Evolutionary conservation across 2,113 vertebrate species (phyloP), one percentile per base, ranked within the genome.

Genomic region (Phalacrocorax pelagicus): DNA sequence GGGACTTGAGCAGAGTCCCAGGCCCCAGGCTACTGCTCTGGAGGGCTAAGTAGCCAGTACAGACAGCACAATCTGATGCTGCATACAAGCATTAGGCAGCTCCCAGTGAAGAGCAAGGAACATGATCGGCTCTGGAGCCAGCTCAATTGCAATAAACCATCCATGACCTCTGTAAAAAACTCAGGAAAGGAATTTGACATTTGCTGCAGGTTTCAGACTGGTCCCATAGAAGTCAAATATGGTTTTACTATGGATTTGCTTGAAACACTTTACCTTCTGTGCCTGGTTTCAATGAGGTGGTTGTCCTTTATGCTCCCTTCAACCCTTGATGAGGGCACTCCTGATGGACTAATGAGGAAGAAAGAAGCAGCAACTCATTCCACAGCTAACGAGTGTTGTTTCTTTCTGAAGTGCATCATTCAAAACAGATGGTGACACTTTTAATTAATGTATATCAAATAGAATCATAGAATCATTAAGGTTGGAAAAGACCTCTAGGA

Each of bases 391-490:
- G 29, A 88, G 88, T 55, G 86, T 47, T 90, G 19, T 71, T 92
- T 91, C 63, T 87, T 54, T 66, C 75, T 88, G 51, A 86, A 95
- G 61, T 83, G 44, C 38, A 66, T 69, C 20, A 81, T 82, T 44
- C 44, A 77, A 96, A 95, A 55, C 81, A 97, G 80, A 42, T 75
- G 75, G 58, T 90, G 78, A 92, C 36, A 79, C 52, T 71, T 90
- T 73, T 71, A 94, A 95, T 91, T 38, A 94, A 81, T n/a, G 15
- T 38, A 59, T 97, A 71, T 55, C 84, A 88, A 94, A 88, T 87
- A 83, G 38, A 38, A 38, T 38, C 38, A 38, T 38, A 38, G 38
- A 38, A 38, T 38, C 38, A 38, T 38, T 38, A 38, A 38, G 38
- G 38, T 38, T 38, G 38, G 38, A 38, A 38, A 38, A 38, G 38